Evolutionary conservation across 35 echinoderm and acorn worm species (phyloP), one percentile per base, ranked within the genome.

Genomic region (Eucidaris tribuloides): DNA sequence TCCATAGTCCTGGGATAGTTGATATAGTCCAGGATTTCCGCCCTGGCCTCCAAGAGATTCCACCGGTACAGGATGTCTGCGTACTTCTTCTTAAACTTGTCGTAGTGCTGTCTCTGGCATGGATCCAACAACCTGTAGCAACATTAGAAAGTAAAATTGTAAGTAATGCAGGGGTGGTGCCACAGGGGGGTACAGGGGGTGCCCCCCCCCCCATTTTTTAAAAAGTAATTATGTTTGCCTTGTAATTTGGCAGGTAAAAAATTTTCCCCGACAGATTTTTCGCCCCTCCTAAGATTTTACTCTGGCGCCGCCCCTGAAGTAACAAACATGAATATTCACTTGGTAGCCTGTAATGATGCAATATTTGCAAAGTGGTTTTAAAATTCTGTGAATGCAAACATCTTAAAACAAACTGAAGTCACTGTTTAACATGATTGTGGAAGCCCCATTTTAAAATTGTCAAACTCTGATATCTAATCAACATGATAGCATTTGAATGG

Each of bases 61-160:
- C 94, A 97, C 19, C 81, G 20, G 44, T 93, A 97, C 58, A 97
- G 70, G 30, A 97, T 93, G 42, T 97, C 90, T 19, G 94, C 94
- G 71, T 97, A 97, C 29, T 79, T 68, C 50, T 63, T 84, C 59
- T 93, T 79, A 54, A 97, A 97, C 58, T 91, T 86, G 62, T 97
- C 94, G 85, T 65, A 92, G 49, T 97, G 94, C 11, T 54, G 52
- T 2, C 58, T 46, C 30, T 76, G 72, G 24, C 33, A 81, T 7
- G 86, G 84, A 64, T 97, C 90, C 50, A 97, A 46, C 3, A 97
- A 52, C 48, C 94, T 97, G 43, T 19, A 71, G 66, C 41, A 7
- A 32, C 13, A 32, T 66, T 18, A 66, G 7, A 11, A 13, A 27
- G 9, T 22, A 13, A 13, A 17, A 28, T 9, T 22, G n/a, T 54